Evolutionary conservation across 2,113 vertebrate genomes (phyloP).

Genomic region (Pyxicephalus adspersus): DNA sequence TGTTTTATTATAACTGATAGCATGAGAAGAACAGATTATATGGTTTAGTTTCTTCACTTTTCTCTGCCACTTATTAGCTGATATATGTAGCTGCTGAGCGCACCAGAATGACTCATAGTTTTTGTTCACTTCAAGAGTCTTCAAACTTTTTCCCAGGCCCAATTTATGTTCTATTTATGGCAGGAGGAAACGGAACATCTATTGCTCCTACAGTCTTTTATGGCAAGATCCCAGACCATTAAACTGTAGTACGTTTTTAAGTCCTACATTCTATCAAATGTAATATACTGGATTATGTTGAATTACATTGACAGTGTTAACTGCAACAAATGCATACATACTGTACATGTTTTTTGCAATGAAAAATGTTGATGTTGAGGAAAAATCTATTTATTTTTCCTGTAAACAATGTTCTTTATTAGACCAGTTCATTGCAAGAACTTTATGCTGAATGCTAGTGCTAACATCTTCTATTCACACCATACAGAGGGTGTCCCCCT

Average conservation of each 20-base stretch:
- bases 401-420: too few species aligned
- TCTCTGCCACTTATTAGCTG: neutral
- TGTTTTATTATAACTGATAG: too few species aligned
- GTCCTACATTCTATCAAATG: neutral
- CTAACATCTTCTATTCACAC: too few species aligned
- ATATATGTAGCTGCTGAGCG: neutral
- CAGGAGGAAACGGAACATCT: neutral
- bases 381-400: too few species aligned
- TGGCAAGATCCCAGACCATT: neutral
- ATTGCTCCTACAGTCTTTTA: neutral
- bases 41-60: neutral
- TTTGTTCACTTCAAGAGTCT: slow-evolving; percentile 33
- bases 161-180: slow-evolving; percentile 53
- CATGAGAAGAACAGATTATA: neutral
- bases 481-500: too few species aligned
- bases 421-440: too few species aligned
- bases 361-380: too few species aligned
- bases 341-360: too few species aligned
- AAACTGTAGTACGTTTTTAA: slow-evolving; percentile 8
- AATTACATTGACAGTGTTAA: neutral
- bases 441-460: too few species aligned
- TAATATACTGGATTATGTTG: slow-evolving; percentile 3
- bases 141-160: slow-evolving; percentile 37
- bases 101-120: slow-evolving; percentile 38
- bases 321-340: too few species aligned